Conservation (phyloP, 2,113 vertebrate species). For the Protobothrops mucrosquamatus region DNA sequence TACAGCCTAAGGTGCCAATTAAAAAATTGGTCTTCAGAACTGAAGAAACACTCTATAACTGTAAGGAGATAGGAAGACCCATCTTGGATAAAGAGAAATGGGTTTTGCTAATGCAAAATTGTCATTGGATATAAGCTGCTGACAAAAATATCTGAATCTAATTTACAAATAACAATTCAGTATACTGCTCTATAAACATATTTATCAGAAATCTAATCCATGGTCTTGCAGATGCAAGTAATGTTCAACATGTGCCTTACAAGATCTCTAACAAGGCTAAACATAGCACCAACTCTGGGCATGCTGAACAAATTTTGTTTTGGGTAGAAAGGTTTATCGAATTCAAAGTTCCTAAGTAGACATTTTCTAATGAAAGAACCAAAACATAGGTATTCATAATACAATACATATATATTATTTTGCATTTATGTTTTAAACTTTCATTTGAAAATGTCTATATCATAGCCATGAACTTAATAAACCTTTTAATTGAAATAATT, state of each 20-base stretch:
- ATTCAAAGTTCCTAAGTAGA: background rate
- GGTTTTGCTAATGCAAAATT: background rate
- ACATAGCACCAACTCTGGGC: background rate
- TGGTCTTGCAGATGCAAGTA: background rate
- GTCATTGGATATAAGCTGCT: background rate
- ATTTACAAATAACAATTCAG: background rate
- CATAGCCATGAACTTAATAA: background rate
- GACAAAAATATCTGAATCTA: background rate
- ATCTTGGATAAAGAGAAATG: background rate
- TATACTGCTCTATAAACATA: background rate
- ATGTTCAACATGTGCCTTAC: background rate
- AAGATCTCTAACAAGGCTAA: background rate
- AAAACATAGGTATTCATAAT: background rate
- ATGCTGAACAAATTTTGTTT: background rate
- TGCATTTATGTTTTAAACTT: background rate
- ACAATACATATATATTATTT: background rate
- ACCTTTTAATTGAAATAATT: background rate
- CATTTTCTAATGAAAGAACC: too few species aligned
- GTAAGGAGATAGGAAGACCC: background rate
- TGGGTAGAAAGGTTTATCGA: background rate
- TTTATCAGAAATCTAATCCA: background rate
- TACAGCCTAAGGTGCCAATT: background rate
- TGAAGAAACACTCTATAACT: background rate
- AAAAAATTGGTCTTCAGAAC: background rate
- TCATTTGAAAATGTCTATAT: background rate